These are phyloP conservation scores for Enteromius treurensis DNA, from an alignment of 2,797 vertebrate genomes.

Conservation along the genomic window DNA sequence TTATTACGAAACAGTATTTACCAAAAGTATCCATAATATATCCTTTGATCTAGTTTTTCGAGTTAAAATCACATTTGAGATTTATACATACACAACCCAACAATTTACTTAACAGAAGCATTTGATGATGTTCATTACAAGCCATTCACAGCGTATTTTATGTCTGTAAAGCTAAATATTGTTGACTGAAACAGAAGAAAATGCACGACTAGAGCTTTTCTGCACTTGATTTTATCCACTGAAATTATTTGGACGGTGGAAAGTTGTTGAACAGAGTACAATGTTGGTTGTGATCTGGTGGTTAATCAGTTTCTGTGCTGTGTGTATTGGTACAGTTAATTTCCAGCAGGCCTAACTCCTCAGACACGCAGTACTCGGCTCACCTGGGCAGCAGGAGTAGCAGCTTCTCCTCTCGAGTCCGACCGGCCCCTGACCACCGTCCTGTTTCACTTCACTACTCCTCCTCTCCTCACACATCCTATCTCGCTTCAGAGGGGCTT, in stretches of 20 bases:
- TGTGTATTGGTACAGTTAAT: constrained; percentile 70
- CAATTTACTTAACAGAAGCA: not conserved
- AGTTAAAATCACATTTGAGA: not conserved
- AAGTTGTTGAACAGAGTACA: not conserved
- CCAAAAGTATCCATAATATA: not conserved
- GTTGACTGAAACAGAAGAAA: not conserved
- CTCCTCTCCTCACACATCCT: constrained; percentile 71
- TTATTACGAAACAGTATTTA: constrained; percentile 6
- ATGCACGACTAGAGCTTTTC: not conserved
- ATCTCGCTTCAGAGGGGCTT: constrained; percentile 63
- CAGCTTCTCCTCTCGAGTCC: constrained; percentile 79
- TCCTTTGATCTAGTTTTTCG: not conserved
- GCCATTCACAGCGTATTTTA: constrained; percentile 16
- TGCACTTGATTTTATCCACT: not conserved
- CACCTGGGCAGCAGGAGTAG: constrained; percentile 81
- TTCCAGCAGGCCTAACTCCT: constrained; percentile 72
- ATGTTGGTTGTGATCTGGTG: not conserved
- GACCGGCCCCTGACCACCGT: constrained; percentile 66
- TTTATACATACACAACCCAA: not conserved
- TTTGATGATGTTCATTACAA: constrained; percentile 42
- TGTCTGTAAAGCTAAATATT: not conserved
- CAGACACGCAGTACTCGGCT: constrained; percentile 59
- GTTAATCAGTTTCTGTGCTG: constrained; percentile 9
- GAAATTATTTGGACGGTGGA: not conserved
- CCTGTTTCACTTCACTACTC: constrained; percentile 74